Percentiles rank a stretch among this genome's conserved stretches.
phyloP scores from a whole-genome alignment of 2,797 vertebrate species.

The Pelobates cultripes region DNA sequence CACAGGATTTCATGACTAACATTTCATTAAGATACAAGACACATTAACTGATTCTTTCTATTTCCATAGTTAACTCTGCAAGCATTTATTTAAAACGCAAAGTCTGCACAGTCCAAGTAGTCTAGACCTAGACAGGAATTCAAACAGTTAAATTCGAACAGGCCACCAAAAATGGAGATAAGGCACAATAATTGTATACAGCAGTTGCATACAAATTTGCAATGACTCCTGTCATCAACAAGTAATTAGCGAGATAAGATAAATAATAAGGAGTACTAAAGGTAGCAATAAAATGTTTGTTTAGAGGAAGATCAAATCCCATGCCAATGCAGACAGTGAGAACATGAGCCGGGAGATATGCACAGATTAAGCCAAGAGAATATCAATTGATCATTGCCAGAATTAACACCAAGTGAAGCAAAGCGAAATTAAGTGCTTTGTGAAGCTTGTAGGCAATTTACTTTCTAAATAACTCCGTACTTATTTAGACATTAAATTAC shows the following conservation, averaged over 20 bases:
- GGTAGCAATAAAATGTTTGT: conserved; percentile 11
- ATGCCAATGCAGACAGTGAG: conserved; percentile 20
- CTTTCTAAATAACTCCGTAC: conserved; percentile 2
- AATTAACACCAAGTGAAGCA: conserved; percentile 1
- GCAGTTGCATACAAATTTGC: conserved; percentile 15
- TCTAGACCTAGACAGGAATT: background rate
- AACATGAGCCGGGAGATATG: conserved; percentile 37
- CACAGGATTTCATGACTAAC: background rate
- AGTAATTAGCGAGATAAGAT: conserved; percentile 28
- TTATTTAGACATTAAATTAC: conserved; percentile 14
- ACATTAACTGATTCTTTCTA: background rate
- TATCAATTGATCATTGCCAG: background rate
- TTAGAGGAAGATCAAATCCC: conserved; percentile 27
- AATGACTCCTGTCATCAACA: conserved; percentile 13
- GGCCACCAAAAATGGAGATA: conserved; percentile 1
- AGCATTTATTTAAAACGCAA: background rate
- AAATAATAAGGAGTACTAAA: conserved; percentile 15
- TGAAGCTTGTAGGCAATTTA: background rate
- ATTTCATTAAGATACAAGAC: background rate
- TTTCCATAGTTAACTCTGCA: background rate
- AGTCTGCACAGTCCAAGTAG: background rate
- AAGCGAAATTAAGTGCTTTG: background rate
- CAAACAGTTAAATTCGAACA: background rate
- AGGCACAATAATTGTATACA: background rate
- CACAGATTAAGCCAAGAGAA: conserved; percentile 22